Evolutionary conservation across 2,888 invertebrate species (phyloP).

Genomic region (Parnassius glacialis): DNA sequence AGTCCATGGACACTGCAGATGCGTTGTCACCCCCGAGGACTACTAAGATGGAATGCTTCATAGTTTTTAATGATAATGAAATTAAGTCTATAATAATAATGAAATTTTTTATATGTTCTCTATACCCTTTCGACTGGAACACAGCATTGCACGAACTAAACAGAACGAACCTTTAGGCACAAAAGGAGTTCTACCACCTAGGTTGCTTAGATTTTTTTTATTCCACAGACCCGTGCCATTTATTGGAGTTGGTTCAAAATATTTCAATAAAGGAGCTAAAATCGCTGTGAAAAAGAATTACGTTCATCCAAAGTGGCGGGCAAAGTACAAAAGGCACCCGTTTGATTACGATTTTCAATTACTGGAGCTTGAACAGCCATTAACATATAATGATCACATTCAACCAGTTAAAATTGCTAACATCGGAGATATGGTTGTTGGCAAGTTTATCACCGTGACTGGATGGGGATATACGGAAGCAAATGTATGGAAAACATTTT

Average conservation of each 20-base stretch:
- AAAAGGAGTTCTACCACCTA: no score
- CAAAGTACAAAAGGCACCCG: slow-evolving; percentile 57
- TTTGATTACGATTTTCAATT: slow-evolving; percentile 72
- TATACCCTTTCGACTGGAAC: no score
- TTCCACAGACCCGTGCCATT: slow-evolving; percentile 56
- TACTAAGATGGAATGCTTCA: no score
- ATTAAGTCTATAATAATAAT: no score
- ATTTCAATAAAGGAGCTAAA: slow-evolving; percentile 45
- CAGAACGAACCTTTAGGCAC: no score
- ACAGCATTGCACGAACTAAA: no score
- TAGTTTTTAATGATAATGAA: no score
- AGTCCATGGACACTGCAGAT: no score
- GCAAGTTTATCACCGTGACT: slow-evolving; percentile 64
- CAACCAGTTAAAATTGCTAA: slow-evolving; percentile 65
- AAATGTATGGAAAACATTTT: slow-evolving; percentile 43
- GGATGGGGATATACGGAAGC: slow-evolving; percentile 66
- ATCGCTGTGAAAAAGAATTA: slow-evolving; percentile 42
- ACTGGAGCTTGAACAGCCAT: slow-evolving; percentile 48
- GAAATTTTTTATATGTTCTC: no score
- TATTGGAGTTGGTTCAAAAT: slow-evolving; percentile 58
- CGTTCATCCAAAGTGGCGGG: slow-evolving; percentile 60
- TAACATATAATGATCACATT: slow-evolving; percentile 55
- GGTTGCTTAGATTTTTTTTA: neutral
- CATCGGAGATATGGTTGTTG: slow-evolving; percentile 67
- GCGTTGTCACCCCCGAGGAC: no score